phyloP scores from a whole-genome alignment of 2,113 vertebrate species.

The Reinhardtius hippoglossoides region DNA sequence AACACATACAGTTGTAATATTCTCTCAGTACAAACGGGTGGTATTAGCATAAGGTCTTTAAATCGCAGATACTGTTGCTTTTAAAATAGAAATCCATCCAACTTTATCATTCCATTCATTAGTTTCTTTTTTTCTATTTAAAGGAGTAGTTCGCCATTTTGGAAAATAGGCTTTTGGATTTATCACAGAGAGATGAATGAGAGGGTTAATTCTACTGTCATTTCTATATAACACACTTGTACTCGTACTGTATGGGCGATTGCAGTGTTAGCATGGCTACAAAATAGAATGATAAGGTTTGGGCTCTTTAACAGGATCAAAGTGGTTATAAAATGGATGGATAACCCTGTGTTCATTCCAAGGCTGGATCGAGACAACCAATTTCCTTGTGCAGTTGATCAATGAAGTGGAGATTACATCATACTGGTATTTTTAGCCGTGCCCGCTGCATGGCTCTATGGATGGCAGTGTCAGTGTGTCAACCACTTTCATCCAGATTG shows the following conservation, averaged over 20 bases:
- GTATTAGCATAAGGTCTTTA: neutral
- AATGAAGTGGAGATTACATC: constrained; percentile 9
- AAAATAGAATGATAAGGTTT: neutral
- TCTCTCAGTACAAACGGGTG: neutral
- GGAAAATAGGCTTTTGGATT: neutral
- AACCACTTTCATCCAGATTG: neutral
- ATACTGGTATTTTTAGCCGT: constrained; percentile 10
- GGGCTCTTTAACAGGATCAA: neutral
- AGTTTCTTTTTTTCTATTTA: neutral
- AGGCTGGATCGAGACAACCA: neutral
- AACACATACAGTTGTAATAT: neutral
- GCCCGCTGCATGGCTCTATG: constrained; percentile 1
- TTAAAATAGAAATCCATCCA: neutral
- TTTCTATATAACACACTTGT: neutral
- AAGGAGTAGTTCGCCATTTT: neutral
- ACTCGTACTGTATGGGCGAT: neutral
- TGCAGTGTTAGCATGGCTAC: neutral
- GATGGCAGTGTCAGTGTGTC: constrained; percentile 1
- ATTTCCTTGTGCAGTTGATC: neutral
- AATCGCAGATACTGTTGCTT: neutral
- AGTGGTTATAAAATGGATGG: neutral
- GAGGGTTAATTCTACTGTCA: neutral
- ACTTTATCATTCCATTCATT: neutral
- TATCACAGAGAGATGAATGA: neutral
- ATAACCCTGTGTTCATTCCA: constrained; percentile 8